These are phyloP conservation scores for Platichthys flesus DNA, from an alignment of 2,113 vertebrate genomes.

Conservation along the genomic window DNA sequence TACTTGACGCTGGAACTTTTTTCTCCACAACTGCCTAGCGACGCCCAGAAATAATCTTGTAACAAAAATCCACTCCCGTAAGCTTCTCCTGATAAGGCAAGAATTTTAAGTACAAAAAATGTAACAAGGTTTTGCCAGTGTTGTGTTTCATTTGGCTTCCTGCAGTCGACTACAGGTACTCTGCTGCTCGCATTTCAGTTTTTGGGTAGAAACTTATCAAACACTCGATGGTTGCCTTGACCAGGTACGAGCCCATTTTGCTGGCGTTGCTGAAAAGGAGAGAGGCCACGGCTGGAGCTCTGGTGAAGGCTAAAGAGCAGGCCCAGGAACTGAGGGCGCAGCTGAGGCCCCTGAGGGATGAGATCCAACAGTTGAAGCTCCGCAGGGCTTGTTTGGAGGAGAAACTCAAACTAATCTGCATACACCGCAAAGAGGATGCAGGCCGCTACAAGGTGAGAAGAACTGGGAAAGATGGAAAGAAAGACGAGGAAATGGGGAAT, in stretches of 20 bases:
- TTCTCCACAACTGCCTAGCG: too few relatives aligned
- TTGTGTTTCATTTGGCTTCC: too few relatives aligned
- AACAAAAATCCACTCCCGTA: not conserved
- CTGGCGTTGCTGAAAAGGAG: constrained; percentile 87
- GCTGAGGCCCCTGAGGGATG: constrained; percentile 85
- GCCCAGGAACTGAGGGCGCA: constrained; percentile 85
- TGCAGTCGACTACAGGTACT: too few relatives aligned
- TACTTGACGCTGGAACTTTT: too few relatives aligned
- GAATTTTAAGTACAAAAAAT: not conserved
- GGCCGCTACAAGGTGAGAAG: constrained; percentile 87
- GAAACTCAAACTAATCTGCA: constrained; percentile 84
- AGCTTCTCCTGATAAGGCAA: not conserved
- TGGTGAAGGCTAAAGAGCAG: constrained; percentile 86
- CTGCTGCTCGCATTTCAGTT: too few relatives aligned
- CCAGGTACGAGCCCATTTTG: constrained; percentile 88
- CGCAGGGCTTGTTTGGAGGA: constrained; percentile 89
- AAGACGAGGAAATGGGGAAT: not conserved
- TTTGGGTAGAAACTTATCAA: not conserved
- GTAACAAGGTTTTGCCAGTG: too few relatives aligned
- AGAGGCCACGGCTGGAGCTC: constrained; percentile 80
- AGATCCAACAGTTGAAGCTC: constrained; percentile 84
- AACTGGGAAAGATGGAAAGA: not conserved
- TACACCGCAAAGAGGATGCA: constrained; percentile 86
- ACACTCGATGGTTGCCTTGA: not conserved
- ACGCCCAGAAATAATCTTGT: too few relatives aligned